These are phyloP conservation scores for Palythoa caribaeorum DNA, from an alignment of 92 coral and sea anemone species.

Conservation along the genomic window DNA sequence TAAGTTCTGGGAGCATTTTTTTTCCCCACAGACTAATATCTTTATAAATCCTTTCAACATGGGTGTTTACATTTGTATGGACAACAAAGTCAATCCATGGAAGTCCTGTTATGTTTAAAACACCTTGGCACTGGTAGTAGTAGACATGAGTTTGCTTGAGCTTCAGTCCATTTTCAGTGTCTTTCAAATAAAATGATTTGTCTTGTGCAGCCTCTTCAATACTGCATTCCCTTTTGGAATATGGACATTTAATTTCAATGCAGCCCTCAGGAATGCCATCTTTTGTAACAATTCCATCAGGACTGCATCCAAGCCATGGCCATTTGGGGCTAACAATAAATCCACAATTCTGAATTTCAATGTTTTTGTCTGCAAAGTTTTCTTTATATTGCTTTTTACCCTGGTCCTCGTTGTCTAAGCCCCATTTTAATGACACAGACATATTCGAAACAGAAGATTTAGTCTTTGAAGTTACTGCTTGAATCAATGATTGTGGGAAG, in stretches of 20 bases:
- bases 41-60: constrained; percentile 61
- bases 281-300: constrained; percentile 65
- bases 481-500: constrained; percentile 28
- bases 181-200: constrained; percentile 54
- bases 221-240: constrained; percentile 51
- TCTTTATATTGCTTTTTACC: constrained; percentile 31
- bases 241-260: constrained; percentile 63
- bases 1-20: constrained; percentile 67
- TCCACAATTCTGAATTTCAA: constrained; percentile 56
- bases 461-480: constrained; percentile 34
- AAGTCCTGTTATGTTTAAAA: constrained; percentile 47
- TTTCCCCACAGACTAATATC: constrained; percentile 56
- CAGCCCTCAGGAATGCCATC: constrained; percentile 47
- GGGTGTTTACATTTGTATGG: constrained; percentile 58
- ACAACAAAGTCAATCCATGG: constrained; percentile 66
- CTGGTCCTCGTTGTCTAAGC: constrained; percentile 63
- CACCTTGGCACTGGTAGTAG: constrained; percentile 68
- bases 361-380: constrained; percentile 27
- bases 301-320: constrained; percentile 70
- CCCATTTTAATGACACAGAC: constrained; percentile 63
- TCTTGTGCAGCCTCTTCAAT: constrained; percentile 65
- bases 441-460: neutral
- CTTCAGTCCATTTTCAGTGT: constrained; percentile 60
- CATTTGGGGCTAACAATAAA: constrained; percentile 56
- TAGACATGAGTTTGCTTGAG: constrained; percentile 69